These are phyloP conservation scores for Anoplophora glabripennis DNA, from an alignment of 1,140 invertebrate genomes.

Conservation along the genomic window DNA sequence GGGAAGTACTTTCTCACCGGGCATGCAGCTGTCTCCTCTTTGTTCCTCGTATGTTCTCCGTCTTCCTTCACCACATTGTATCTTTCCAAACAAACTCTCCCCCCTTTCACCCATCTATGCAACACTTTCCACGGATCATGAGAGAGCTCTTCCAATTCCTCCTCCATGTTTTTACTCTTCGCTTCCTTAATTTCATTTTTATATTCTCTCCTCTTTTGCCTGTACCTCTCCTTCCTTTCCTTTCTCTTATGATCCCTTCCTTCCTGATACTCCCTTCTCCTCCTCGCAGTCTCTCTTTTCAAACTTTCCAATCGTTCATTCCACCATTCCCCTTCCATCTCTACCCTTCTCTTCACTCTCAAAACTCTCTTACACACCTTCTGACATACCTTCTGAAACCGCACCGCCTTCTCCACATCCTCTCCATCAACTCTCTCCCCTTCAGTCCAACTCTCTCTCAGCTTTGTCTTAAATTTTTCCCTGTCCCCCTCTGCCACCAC, in stretches of 20 bases:
- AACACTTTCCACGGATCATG: no score
- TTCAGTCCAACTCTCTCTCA: neutral
- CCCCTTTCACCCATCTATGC: neutral
- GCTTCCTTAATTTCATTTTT: neutral
- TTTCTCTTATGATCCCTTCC: neutral
- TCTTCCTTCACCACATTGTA: neutral
- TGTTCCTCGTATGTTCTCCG: neutral
- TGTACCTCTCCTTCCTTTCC: neutral
- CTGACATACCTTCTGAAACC: neutral
- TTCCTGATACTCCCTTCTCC: neutral
- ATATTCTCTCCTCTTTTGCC: no score
- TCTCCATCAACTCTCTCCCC: no score
- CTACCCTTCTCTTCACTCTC: neutral
- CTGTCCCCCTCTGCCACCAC: no score
- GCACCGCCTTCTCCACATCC: no score
- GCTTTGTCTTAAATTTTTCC: neutral
- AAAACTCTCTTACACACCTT: neutral
- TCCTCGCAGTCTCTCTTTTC: neutral
- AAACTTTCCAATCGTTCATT: neutral
- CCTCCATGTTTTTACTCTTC: no score
- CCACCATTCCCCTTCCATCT: neutral
- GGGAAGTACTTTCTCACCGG: neutral
- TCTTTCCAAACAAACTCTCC: neutral
- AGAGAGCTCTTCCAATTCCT: no score
- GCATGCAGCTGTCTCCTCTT: neutral